Conservation (phyloP, 2,113 vertebrate species). For the Trogon surrucura region DNA sequence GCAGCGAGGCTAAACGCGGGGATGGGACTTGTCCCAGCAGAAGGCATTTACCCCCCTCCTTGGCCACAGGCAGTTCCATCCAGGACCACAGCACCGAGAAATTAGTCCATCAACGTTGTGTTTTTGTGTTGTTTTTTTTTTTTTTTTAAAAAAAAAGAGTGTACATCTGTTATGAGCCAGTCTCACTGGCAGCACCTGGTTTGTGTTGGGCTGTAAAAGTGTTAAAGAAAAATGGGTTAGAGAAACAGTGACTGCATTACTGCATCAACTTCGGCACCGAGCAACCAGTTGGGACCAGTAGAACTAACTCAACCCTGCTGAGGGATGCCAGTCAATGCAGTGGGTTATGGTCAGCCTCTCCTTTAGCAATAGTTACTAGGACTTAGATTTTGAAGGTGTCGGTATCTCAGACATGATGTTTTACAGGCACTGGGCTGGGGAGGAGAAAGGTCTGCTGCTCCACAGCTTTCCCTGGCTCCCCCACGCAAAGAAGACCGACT, state of each 20-base stretch:
- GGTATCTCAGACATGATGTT: not conserved
- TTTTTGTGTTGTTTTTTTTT: no score
- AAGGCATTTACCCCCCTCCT: not conserved
- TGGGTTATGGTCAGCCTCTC: not conserved
- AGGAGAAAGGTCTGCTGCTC: not conserved
- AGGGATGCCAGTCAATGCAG: not conserved
- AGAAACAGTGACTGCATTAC: not conserved
- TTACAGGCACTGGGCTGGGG: not conserved
- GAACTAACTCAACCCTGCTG: not conserved
- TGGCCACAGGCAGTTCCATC: not conserved
- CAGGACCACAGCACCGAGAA: not conserved
- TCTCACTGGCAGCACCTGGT: not conserved
- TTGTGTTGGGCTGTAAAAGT: not conserved
- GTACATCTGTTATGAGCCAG: not conserved
- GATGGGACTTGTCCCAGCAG: not conserved
- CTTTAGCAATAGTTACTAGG: not conserved
- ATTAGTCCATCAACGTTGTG: not conserved
- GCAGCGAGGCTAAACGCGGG: not conserved
- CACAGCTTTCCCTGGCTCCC: not conserved
- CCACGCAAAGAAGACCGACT: not conserved
- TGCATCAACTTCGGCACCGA: not conserved
- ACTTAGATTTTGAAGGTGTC: not conserved
- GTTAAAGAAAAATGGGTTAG: not conserved
- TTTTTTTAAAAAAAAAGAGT: conserved; percentile 1
- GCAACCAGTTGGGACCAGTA: not conserved